Conservation (phyloP, 1,140 invertebrate species). For the Cecropterus lyciades region DNA sequence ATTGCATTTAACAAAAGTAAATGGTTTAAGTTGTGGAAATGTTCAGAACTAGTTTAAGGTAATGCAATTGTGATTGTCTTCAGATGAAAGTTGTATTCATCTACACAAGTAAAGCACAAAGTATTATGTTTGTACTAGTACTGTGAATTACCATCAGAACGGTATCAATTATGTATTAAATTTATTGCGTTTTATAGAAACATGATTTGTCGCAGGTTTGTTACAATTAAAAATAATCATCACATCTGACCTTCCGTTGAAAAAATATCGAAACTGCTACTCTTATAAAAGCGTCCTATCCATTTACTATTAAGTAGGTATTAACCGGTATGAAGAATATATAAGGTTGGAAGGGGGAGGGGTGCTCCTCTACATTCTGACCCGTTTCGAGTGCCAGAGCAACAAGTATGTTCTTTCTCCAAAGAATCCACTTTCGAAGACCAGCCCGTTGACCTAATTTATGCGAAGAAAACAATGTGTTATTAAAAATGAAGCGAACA, state of each 20-base stretch:
- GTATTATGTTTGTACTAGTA: too few relatives aligned
- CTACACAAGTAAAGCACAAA: too few relatives aligned
- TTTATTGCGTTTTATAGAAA: too few relatives aligned
- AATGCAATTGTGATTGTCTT: background rate
- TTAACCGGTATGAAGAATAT: background rate
- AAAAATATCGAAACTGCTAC: background rate
- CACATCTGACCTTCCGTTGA: background rate
- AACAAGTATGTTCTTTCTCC: slow-evolving; percentile 9
- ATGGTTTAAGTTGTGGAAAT: background rate
- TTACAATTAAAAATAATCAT: background rate
- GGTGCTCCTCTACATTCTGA: background rate
- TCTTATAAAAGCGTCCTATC: background rate
- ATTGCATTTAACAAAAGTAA: slow-evolving; percentile 18
- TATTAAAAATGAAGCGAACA: background rate
- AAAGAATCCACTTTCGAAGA: slow-evolving; percentile 12
- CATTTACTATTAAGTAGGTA: too few relatives aligned
- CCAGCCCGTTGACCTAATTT: slow-evolving; percentile 9
- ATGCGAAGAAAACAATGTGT: background rate
- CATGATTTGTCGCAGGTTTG: too few relatives aligned
- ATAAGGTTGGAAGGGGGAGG: background rate
- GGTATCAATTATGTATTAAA: too few relatives aligned
- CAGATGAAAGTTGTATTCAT: background rate
- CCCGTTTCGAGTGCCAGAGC: slow-evolving; percentile 5
- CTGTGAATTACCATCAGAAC: too few relatives aligned
- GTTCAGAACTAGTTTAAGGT: background rate